Evolutionary conservation across 92 coral and sea anemone genomes (phyloP), one percentile per base, ranked within the genome.

Genomic region (Ricordea florida): DNA sequence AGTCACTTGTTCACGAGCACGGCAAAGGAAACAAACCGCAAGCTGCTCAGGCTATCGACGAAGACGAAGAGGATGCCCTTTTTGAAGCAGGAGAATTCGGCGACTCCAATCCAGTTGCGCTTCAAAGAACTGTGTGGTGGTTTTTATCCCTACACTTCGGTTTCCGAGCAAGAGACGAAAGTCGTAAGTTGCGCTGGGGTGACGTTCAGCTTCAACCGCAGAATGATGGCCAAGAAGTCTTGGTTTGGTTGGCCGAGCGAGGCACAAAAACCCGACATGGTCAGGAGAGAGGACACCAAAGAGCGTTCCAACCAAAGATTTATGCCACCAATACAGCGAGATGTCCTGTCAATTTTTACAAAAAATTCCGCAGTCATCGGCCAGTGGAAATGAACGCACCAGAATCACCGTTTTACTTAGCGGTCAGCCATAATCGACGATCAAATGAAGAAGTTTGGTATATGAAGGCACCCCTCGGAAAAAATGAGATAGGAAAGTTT

Each of bases 11-110:
- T 38, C 44, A 38, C 44, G 44, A 38, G 44, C 44, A 38, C 40
- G 76, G 40, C 4, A 76, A 76, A 51, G 83, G 78, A 17, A 77
- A 66, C 67, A 16, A 35, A 15, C 84, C 76, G 4, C 43, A 77
- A 10, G 84, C 84, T 1, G 40, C 84, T n/a, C 38, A 57, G 21
- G 76, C 32, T 24, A 28, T 74, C 3, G 46, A 3, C 6, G 50
- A 48, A 28, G 35, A 31, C 14, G 80, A 77, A 28, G 84, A 77
- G 50, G 77, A 77, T 22, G 53, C 29, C 0, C 42, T 63, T 1
- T 74, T 74, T 31, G 28, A 25, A 4, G n/a, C n/a, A n/a, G n/a
- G n/a, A n/a, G n/a, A n/a, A n/a, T n/a, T n/a, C n/a, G n/a, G n/a
- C n/a, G n/a, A n/a, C n/a, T n/a, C n/a, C n/a, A n/a, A n/a, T n/a